Evolutionary conservation across 2,888 invertebrate genomes (phyloP), one percentile per base, ranked within the genome.

Genomic region (Sarcophaga rosellei): DNA sequence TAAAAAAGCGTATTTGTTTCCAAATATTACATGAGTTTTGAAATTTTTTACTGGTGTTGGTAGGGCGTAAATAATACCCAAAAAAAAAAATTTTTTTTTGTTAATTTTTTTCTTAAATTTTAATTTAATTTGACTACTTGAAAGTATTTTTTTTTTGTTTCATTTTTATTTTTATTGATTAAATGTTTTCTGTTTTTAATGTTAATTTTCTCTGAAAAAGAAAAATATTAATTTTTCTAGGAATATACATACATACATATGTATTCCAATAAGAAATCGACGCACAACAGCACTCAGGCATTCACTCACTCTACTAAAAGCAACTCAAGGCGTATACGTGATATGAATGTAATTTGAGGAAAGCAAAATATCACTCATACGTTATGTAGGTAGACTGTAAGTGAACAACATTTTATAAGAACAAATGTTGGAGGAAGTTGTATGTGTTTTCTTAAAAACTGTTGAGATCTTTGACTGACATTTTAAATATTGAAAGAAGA

Each of bases 351-450:
- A 44, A 5, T 61, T 0, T 47, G 35, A 6, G 2, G 8, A 25
- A 4, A 61, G 21, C 11, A 20, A 73, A 21, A 73, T 61, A 73
- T 61, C 6, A 73, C 59, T 73, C 59, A 73, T 73, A 73, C 61
- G 44, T 45, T 15, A 21, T 1, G 21, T 73, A 4, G 17, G 53
- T 4, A 53, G 4, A 53, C 17, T 15, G 53, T 10, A 53, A 17
- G 53, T 17, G 53, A 53, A 53, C 53, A 53, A 53, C 53, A 53
- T 17, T 17, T 17, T 17, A 15, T 53, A 15, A 53, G 4, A 53
- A 15, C 4, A 15, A 10, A 4, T 15, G 53, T 12, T 12, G 17
- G 53, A 5, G 15, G 11, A 1, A 12, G 47, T 53, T 15, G 15
- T 53, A 4, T 15, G 11, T 4, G 15, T 53, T 53, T 53, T 35